A percentile compares a stretch with the other conserved stretches of the same genome.
Conservation (phyloP, 2,113 vertebrate species). For the Phoxinus phoxinus region DNA sequence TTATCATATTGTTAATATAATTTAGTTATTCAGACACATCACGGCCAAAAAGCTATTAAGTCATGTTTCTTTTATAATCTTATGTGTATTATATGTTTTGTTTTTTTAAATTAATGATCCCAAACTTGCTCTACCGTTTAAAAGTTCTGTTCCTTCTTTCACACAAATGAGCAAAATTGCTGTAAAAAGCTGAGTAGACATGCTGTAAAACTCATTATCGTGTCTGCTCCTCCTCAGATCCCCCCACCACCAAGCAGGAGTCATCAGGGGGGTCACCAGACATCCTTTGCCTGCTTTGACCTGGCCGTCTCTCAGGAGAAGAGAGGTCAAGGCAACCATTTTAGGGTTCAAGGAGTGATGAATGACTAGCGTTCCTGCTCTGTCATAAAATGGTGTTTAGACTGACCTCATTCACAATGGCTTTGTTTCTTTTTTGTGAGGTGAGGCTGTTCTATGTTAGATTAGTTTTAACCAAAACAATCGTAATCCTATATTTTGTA, state of each 20-base stretch:
- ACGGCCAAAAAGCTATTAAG: not conserved
- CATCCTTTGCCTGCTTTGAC: slow-evolving; percentile 52
- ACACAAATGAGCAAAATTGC: slow-evolving; percentile 21
- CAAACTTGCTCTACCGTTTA: not conserved
- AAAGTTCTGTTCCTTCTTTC: not conserved
- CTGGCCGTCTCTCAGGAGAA: slow-evolving; percentile 42
- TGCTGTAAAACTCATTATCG: slow-evolving; percentile 55
- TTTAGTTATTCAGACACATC: not conserved
- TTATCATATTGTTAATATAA: not conserved
- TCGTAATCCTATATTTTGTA: slow-evolving; percentile 2
- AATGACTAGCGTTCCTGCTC: slow-evolving; percentile 43
- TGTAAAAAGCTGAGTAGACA: not conserved
- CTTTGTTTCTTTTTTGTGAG: slow-evolving; percentile 36
- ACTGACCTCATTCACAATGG: slow-evolving; percentile 32
- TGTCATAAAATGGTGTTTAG: slow-evolving; percentile 44
- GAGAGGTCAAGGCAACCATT: slow-evolving; percentile 44
- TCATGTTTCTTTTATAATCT: not conserved
- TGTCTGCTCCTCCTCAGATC: slow-evolving; percentile 16
- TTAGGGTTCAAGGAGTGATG: slow-evolving; percentile 49
- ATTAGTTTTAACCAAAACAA: slow-evolving; percentile 17
- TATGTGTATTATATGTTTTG: not conserved
- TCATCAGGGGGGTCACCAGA: slow-evolving; percentile 50
- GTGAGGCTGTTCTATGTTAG: slow-evolving; percentile 12
- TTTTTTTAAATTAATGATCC: not conserved
- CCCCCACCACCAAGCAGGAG: slow-evolving; percentile 22